Percentiles rank a stretch among this genome's conserved stretches.
These are phyloP conservation scores for Montifringilla adamsi DNA, from an alignment of 2,113 vertebrate genomes.

Conservation along the genomic window DNA sequence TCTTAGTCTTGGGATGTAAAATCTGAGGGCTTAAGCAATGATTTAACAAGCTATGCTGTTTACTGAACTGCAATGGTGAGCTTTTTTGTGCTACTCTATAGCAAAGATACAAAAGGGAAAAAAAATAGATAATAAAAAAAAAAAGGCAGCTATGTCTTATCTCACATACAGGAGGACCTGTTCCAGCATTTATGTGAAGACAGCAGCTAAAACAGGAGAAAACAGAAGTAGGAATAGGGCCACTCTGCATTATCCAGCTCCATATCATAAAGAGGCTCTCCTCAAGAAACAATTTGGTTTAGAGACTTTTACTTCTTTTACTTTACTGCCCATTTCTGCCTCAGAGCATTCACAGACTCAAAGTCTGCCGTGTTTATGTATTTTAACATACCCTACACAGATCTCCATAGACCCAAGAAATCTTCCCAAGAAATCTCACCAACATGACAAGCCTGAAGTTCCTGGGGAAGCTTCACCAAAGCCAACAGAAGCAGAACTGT, in stretches of 20 bases:
- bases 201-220: neutral
- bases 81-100: neutral
- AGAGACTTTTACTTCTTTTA: neutral
- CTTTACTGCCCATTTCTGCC: neutral
- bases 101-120: neutral
- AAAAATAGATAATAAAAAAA: neutral
- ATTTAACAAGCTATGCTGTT: neutral
- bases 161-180: neutral
- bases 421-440: neutral
- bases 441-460: neutral
- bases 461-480: neutral
- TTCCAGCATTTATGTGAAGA: neutral
- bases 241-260: neutral
- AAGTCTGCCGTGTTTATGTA: neutral
- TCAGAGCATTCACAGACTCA: neutral
- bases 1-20: neutral
- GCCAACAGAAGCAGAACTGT: neutral
- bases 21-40: neutral
- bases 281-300: neutral
- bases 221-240: neutral
- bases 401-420: neutral
- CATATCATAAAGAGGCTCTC: neutral
- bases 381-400: neutral
- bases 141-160: neutral
- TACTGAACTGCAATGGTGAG: neutral